Evolutionary conservation across 2,888 invertebrate species (phyloP).

Genomic region (Gandaritis pyraliata): DNA sequence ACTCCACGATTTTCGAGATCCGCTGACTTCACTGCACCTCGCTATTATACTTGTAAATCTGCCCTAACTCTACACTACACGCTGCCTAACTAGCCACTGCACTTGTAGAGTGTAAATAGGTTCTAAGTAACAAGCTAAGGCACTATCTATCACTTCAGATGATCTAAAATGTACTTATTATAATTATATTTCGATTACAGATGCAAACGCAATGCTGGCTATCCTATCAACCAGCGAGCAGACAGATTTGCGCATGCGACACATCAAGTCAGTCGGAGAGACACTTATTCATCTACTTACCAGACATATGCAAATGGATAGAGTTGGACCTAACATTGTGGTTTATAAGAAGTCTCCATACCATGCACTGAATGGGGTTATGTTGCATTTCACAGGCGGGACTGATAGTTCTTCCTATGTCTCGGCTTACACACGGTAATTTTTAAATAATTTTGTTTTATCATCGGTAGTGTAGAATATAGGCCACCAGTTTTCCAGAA

Average conservation of each 20-base stretch:
- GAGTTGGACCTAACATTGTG: conserved; percentile 49
- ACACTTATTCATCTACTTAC: conserved; percentile 53
- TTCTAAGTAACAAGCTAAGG: no score
- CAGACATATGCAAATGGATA: conserved; percentile 61
- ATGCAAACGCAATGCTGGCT: conserved; percentile 49
- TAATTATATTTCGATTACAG: conserved; percentile 4
- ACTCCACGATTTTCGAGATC: no score
- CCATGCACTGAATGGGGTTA: conserved; percentile 64
- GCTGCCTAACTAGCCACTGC: no score
- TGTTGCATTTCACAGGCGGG: conserved; percentile 51
- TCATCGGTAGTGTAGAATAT: no score
- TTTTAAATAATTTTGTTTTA: not conserved
- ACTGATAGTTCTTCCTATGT: conserved; percentile 37
- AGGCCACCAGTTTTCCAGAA: no score
- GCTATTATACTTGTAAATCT: no score
- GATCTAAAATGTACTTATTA: no score
- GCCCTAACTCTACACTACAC: no score
- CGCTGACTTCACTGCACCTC: no score
- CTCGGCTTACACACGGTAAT: conserved; percentile 64
- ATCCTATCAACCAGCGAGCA: conserved; percentile 60
- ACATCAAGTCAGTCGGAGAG: conserved; percentile 47
- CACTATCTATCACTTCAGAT: no score
- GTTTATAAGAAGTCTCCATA: conserved; percentile 62
- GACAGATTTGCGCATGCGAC: conserved; percentile 56
- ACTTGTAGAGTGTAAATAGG: no score